Percentiles rank a stretch among this genome's conserved stretches.
Conservation (phyloP, 2,888 invertebrate species). For the Leptinotarsa peninsularis region DNA sequence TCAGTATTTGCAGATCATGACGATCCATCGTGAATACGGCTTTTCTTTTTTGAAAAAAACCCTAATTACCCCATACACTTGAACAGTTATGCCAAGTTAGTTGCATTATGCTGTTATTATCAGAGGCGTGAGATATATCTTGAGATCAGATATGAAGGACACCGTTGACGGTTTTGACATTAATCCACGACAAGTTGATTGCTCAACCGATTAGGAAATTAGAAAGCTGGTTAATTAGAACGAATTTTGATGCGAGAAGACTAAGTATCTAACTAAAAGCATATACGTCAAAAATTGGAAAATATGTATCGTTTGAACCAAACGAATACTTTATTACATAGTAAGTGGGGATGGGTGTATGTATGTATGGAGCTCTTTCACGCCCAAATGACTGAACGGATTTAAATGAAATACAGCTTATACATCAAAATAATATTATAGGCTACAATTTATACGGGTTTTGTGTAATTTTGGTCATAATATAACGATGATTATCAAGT, state of each 20-base stretch:
- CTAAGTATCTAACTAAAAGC: too few species aligned
- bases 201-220: background rate
- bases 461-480: too few species aligned
- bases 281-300: too few species aligned
- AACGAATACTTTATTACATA: too few species aligned
- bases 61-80: slow-evolving; percentile 1
- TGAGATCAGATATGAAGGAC: background rate
- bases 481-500: too few species aligned
- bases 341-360: too few species aligned
- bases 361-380: too few species aligned
- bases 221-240: background rate
- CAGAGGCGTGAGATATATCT: slow-evolving; percentile 3
- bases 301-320: too few species aligned
- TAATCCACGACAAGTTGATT: background rate
- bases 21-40: slow-evolving; percentile 2
- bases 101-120: slow-evolving; percentile 10
- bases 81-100: slow-evolving; percentile 17
- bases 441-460: too few species aligned
- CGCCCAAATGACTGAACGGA: too few species aligned
- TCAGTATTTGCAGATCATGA: slow-evolving; percentile 11
- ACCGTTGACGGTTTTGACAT: background rate
- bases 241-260: background rate
- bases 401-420: too few species aligned
- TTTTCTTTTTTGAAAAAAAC: slow-evolving; percentile 1
- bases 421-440: too few species aligned